Conservation (phyloP, 2,888 invertebrate genomes). For the Xanthia icteritia region DNA sequence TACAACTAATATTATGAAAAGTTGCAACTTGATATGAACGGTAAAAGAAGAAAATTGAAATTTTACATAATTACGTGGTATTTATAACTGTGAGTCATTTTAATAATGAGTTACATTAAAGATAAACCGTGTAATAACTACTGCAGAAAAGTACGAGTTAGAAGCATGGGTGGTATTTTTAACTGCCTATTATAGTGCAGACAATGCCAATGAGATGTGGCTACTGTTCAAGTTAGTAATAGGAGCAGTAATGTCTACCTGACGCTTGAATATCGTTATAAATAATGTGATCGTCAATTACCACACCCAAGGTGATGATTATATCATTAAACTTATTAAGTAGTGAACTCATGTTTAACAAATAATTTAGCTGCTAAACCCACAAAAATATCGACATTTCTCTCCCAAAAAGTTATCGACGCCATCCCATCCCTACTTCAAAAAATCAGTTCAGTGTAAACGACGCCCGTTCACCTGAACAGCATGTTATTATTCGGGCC, state of each 20-base stretch:
- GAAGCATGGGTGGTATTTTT: constrained; percentile 25
- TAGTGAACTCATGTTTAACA: not conserved
- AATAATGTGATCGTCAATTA: constrained; percentile 14
- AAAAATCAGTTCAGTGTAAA: constrained; percentile 82
- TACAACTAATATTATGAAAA: constrained; percentile 16
- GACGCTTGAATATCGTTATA: constrained; percentile 20
- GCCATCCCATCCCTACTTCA: constrained; percentile 62
- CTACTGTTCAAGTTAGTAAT: constrained; percentile 23
- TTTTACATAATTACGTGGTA: not conserved
- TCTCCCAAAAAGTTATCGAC: constrained; percentile 5
- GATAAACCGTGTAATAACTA: not conserved
- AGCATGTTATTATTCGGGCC: constrained; percentile 82
- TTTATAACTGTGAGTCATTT: not conserved
- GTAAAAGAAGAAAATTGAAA: constrained; percentile 15
- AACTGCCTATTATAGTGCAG: constrained; percentile 5
- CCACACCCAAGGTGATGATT: not conserved
- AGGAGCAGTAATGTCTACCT: constrained; percentile 9
- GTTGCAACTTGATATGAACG: not conserved
- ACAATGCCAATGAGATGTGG: constrained; percentile 18
- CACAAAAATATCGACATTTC: constrained; percentile 15
- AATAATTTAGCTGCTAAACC: not conserved
- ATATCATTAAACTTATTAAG: not conserved
- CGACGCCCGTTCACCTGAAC: constrained; percentile 76
- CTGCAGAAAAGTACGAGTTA: not conserved
- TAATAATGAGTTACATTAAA: not conserved